phyloP scores from a whole-genome alignment of 2,797 vertebrate species.

The Ispidina picta region DNA sequence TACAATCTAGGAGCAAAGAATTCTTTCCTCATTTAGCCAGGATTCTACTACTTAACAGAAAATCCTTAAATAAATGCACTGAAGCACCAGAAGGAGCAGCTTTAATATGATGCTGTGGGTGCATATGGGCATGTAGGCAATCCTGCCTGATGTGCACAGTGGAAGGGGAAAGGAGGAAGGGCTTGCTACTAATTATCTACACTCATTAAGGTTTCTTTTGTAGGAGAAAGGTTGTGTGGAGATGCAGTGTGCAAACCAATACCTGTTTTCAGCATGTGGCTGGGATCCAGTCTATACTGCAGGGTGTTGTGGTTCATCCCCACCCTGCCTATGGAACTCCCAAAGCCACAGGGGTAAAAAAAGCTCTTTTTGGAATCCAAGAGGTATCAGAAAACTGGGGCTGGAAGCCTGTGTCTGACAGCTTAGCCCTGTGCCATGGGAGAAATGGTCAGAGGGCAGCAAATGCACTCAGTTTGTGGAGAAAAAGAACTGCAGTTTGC shows the following conservation, averaged over 20 bases:
- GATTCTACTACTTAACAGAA: background rate
- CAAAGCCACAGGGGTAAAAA: background rate
- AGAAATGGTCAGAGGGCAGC: background rate
- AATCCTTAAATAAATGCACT: background rate
- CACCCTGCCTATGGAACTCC: background rate
- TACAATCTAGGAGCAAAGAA: background rate
- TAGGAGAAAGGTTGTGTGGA: background rate
- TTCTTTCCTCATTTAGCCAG: background rate
- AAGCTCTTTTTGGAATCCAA: background rate
- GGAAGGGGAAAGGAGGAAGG: background rate
- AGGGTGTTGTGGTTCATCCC: background rate
- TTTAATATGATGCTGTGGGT: background rate
- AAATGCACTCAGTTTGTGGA: background rate
- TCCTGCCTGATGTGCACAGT: background rate
- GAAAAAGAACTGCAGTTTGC: background rate
- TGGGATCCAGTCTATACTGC: background rate
- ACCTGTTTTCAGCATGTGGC: background rate
- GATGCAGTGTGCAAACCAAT: background rate
- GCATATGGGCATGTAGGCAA: accelerated
- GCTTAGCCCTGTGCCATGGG: background rate
- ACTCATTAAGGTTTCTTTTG: background rate
- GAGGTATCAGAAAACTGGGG: background rate
- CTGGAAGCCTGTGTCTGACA: background rate
- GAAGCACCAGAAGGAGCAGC: background rate
- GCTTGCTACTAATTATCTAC: background rate